Evolutionary conservation across 2,797 vertebrate genomes (phyloP).

Genomic region (Mallotus villosus): DNA sequence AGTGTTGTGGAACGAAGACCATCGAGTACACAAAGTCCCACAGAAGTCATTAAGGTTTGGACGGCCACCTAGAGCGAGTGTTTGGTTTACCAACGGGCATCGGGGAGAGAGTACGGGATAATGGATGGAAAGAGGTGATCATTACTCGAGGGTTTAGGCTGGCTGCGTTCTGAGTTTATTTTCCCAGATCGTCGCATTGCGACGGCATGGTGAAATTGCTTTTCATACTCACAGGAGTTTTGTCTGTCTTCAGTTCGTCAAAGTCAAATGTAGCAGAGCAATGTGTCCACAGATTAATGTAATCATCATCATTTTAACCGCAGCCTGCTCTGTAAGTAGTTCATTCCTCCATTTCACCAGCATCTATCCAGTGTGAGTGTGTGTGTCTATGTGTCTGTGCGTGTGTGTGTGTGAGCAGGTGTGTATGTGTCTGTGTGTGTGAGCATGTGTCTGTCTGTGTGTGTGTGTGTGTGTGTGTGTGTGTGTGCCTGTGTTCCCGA

Average conservation of each 20-base stretch:
- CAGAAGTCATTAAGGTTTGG: not conserved
- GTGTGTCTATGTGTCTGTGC: not conserved
- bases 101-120: not conserved
- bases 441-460: not conserved
- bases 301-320: not conserved
- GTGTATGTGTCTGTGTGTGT: not conserved
- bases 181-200: not conserved
- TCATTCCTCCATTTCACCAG: not conserved
- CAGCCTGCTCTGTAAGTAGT: not conserved
- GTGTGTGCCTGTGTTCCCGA: not conserved
- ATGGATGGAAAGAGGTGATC: not conserved
- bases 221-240: no score
- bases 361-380: conserved; percentile 2
- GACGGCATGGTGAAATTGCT: no score
- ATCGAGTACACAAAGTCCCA: not conserved
- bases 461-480: not conserved
- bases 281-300: no score
- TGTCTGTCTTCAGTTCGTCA: no score
- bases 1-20: not conserved
- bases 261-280: no score
- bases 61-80: not conserved
- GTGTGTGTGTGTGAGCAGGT: not conserved
- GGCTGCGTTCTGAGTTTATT: not conserved
- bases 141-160: not conserved
- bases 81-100: not conserved